phyloP scores from a whole-genome alignment of 2,797 vertebrate species.

The Pachyuromys duprasi region DNA sequence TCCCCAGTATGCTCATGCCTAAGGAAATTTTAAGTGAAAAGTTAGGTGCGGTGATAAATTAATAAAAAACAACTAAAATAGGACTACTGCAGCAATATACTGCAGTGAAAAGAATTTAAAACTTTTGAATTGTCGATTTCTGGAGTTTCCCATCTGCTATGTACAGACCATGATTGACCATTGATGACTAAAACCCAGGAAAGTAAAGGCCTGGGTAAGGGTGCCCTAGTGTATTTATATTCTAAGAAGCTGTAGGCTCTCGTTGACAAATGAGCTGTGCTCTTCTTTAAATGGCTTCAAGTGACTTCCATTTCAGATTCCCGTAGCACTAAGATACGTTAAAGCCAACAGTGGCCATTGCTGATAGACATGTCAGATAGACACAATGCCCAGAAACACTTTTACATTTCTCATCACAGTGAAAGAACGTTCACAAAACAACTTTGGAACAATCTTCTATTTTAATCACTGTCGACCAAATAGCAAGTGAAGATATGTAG shows the following conservation, averaged over 20 bases:
- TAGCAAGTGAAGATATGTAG: background rate
- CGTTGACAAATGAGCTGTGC: background rate
- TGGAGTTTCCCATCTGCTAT: background rate
- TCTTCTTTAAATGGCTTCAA: background rate
- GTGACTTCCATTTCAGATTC: background rate
- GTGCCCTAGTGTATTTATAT: background rate
- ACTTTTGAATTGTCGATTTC: background rate
- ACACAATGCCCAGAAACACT: background rate
- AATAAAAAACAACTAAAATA: background rate
- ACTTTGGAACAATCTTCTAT: background rate
- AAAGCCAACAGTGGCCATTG: background rate
- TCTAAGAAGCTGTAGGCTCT: background rate
- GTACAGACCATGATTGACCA: background rate
- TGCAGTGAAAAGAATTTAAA: background rate
- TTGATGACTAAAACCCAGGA: background rate
- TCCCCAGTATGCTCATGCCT: background rate
- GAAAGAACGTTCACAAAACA: background rate
- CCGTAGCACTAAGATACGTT: background rate
- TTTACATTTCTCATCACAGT: background rate
- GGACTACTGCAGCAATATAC: background rate
- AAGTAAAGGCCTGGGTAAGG: background rate
- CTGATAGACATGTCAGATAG: background rate
- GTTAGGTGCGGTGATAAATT: background rate
- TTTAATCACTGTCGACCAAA: background rate
- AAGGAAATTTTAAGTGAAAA: background rate